Percentiles rank a stretch among this genome's conserved stretches.
Evolutionary conservation across 2,888 invertebrate genomes (phyloP).

Genomic region (Leptopterna dolabrata): DNA sequence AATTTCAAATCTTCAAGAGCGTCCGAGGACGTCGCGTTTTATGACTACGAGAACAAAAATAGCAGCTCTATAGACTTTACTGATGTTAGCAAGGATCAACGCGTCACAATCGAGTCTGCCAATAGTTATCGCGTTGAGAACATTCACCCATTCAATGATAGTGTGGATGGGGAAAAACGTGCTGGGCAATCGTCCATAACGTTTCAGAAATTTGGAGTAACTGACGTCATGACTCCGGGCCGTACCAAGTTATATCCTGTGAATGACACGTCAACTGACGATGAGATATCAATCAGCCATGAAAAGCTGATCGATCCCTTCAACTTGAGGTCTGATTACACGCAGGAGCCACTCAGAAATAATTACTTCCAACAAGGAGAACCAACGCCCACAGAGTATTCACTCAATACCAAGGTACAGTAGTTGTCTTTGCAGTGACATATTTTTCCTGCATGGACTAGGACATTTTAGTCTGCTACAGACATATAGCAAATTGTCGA

Average conservation of each 20-base stretch:
- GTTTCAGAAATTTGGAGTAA: constrained; percentile 23
- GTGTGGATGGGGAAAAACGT: background rate
- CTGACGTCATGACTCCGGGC: constrained; percentile 9
- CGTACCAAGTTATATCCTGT: constrained; percentile 31
- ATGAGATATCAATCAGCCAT: background rate
- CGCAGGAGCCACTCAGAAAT: background rate
- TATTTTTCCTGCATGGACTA: too few species aligned
- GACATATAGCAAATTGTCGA: too few species aligned
- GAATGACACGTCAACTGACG: background rate
- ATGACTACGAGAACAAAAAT: background rate
- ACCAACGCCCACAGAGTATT: background rate
- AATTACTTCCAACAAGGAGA: background rate
- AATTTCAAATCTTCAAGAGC: constrained; percentile 30
- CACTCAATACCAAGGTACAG: constrained; percentile 36
- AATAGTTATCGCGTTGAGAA: background rate
- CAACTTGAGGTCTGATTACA: background rate
- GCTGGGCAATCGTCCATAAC: background rate
- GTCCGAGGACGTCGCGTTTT: background rate
- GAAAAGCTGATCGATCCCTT: background rate
- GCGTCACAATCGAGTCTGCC: background rate
- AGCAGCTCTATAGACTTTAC: background rate
- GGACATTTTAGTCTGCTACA: too few species aligned
- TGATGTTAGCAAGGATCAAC: background rate
- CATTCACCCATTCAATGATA: background rate
- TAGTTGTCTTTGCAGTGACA: background rate